Conservation (phyloP, 2,888 invertebrate genomes). For the Eupithecia pulchellata region DNA sequence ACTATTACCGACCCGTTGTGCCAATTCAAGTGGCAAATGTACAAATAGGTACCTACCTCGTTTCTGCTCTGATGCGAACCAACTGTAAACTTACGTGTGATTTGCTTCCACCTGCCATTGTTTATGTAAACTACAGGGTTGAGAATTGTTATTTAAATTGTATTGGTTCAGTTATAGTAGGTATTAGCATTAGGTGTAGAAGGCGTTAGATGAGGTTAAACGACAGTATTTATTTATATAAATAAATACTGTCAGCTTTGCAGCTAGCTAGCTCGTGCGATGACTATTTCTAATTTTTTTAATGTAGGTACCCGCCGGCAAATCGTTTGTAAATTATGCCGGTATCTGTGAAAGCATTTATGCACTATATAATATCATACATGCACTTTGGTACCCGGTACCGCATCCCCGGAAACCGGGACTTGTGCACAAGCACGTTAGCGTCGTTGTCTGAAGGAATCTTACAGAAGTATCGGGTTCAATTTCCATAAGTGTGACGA, state of each 20-base stretch:
- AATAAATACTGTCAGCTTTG: neutral
- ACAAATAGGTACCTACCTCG: neutral
- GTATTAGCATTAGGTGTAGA: neutral
- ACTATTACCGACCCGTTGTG: slow-evolving; percentile 13
- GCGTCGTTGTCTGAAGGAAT: neutral
- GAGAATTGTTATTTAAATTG: slow-evolving; percentile 1
- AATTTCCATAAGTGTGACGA: neutral
- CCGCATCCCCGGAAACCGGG: no score
- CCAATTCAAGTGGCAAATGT: slow-evolving; percentile 26
- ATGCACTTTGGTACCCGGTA: no score
- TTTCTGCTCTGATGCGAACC: slow-evolving; percentile 18
- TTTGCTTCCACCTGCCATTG: neutral
- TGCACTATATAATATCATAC: no score
- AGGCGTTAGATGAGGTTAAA: neutral
- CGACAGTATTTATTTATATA: no score
- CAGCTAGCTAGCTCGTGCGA: no score
- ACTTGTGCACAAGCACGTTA: neutral
- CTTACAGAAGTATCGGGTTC: neutral
- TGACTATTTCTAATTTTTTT: no score
- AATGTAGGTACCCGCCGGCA: no score
- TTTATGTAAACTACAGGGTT: neutral
- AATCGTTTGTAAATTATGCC: no score
- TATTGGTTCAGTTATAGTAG: neutral
- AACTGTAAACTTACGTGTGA: slow-evolving; percentile 14
- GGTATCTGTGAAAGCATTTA: no score